These are phyloP conservation scores for Astreopora myriophthalma DNA, from an alignment of 64 coral and sea anemone genomes.

Conservation along the genomic window DNA sequence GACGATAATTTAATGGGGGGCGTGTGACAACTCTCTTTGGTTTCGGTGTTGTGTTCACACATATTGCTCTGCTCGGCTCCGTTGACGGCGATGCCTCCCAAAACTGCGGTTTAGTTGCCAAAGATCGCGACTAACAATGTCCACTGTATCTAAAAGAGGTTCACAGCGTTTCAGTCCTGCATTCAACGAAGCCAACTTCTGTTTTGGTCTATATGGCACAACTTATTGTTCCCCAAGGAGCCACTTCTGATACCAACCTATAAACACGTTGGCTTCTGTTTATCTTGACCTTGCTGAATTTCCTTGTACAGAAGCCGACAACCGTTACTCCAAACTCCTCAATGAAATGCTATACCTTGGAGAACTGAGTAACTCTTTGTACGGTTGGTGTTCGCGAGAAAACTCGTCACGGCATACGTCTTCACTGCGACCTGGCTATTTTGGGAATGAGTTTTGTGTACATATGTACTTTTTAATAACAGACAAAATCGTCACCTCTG, in stretches of 20 bases:
- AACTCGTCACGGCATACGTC: constrained; percentile 1
- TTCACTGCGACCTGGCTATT: constrained; percentile 36
- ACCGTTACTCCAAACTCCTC: neutral
- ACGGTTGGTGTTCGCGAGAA: neutral
- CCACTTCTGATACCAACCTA: neutral
- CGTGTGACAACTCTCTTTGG: neutral
- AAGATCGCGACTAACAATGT: neutral
- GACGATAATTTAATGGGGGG: neutral
- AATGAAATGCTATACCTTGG: neutral
- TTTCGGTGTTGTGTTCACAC: constrained; percentile 1
- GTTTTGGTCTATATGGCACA: neutral
- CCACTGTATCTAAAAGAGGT: neutral
- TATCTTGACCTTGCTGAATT: neutral
- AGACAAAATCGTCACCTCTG: constrained; percentile 37
- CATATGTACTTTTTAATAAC: constrained; percentile 58
- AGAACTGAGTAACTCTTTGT: neutral
- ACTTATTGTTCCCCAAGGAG: neutral
- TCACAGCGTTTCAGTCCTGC: neutral
- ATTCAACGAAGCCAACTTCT: neutral
- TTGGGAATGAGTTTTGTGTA: constrained; percentile 59
- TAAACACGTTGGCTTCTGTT: neutral
- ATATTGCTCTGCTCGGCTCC: neutral
- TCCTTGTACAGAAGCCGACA: neutral
- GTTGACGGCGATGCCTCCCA: neutral
- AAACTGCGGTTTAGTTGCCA: too few relatives aligned